phyloP scores from a whole-genome alignment of 2,888 invertebrate genomes.

The Drosophila lutescens region DNA sequence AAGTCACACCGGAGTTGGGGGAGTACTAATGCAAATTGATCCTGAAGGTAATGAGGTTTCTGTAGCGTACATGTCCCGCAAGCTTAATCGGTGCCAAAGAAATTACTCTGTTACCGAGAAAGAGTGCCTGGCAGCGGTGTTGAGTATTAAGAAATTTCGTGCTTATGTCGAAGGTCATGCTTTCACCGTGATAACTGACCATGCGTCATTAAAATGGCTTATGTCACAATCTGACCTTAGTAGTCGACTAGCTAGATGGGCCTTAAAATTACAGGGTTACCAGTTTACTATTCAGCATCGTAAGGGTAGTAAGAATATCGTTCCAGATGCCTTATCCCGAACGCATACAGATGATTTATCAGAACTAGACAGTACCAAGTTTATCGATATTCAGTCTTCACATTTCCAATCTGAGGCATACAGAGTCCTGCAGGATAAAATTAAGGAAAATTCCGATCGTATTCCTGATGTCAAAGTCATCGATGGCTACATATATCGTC shows the following conservation, averaged over 20 bases:
- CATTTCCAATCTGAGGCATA: slow-evolving; percentile 8
- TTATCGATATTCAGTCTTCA: slow-evolving; percentile 2
- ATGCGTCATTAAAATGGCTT: too few relatives aligned
- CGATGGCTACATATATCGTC: too few relatives aligned
- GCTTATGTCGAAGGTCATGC: too few relatives aligned
- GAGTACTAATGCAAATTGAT: background rate
- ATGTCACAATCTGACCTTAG: slow-evolving; percentile 1
- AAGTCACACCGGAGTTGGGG: slow-evolving; percentile 2
- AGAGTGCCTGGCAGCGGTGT: background rate
- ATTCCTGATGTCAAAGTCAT: slow-evolving; percentile 6
- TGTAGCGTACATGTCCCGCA: slow-evolving; percentile 6
- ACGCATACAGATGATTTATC: slow-evolving; percentile 1
- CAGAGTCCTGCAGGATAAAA: slow-evolving; percentile 5
- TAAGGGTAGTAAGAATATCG: slow-evolving; percentile 1
- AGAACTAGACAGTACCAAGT: background rate
- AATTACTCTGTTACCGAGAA: slow-evolving; percentile 7
- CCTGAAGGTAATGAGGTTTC: slow-evolving; percentile 2
- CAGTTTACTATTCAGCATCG: slow-evolving; percentile 5
- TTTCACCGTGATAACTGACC: too few relatives aligned
- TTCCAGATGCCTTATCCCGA: slow-evolving; percentile 3
- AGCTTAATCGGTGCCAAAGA: slow-evolving; percentile 6
- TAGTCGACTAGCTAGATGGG: slow-evolving; percentile 2
- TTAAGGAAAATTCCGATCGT: slow-evolving; percentile 5
- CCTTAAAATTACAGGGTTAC: slow-evolving; percentile 2
- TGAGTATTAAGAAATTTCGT: slow-evolving; percentile 5